Evolutionary conservation across 2,113 vertebrate species (phyloP), one percentile per base, ranked within the genome.

Genomic region (Eptesicus fuscus): DNA sequence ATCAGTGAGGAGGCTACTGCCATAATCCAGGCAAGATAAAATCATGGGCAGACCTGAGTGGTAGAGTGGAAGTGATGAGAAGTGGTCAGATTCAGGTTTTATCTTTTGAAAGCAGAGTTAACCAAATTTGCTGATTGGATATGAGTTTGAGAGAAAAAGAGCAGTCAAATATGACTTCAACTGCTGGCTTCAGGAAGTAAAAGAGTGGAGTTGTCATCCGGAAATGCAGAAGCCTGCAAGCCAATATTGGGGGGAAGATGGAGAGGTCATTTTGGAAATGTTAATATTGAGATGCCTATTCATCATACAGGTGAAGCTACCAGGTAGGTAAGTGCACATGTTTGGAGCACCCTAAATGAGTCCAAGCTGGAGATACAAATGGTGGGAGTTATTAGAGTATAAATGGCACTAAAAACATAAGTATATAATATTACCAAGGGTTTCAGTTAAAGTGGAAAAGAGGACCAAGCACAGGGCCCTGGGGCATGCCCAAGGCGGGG

Each of bases 1-100:
- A n/a, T 7, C 42, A 44, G 17, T 6, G 76, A 23, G 49, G 51
- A 56, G 56, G 51, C 35, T 3, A 53, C 25, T 61, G n/a, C 61
- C n/a, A 28, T 25, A 16, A 17, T 18, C 32, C 37, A 30, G 37
- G 37, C n/a, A 25, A 28, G 44, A 1, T 14, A 10, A 56, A 44
- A 49, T 3, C 32, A 28, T 5, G 1, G 35, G 18, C 30, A 85
- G 61, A 32, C 40, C 23, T 4, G 11, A 51, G 71, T 1, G 1
- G 30, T 5, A 37, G 10, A 9, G 35, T 0, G 4, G 20, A 88
- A 14, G 22, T 28, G n/a, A 14, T 14, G 0, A 32, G 32, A 44
- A 23, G 35, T 2, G 32, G 32, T 14, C 70, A 40, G 23, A 67
- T n/a, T 70, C 23, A 7, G 53, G n/a, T 10, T 42, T 0, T 0